A percentile compares a stretch with the other conserved stretches of the same genome.
phyloP scores from a whole-genome alignment of 2,888 invertebrate genomes.

The Meandrusa payeni region DNA sequence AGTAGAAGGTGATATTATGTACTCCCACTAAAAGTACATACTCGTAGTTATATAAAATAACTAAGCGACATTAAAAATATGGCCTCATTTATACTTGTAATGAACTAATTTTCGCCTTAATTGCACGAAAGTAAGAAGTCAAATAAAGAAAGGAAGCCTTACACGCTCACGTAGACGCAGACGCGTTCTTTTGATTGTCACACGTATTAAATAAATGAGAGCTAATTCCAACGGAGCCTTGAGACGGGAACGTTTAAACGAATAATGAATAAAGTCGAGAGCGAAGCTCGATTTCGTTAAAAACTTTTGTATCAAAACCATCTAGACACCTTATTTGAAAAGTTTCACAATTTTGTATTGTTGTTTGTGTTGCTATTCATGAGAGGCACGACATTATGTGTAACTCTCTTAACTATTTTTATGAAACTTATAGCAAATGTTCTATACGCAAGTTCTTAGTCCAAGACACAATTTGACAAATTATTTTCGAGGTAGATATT shows the following conservation, averaged over 20 bases:
- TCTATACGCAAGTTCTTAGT: no score
- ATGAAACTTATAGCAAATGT: no score
- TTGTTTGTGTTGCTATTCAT: slow-evolving; percentile 7
- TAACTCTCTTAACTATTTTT: slow-evolving; percentile 6
- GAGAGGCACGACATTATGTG: not conserved
- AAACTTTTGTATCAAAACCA: not conserved
- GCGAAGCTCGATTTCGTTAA: not conserved
- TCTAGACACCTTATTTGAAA: not conserved
- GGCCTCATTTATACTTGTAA: not conserved
- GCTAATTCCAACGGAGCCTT: slow-evolving; percentile 50
- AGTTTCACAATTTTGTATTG: slow-evolving; percentile 2
- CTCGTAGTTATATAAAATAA: no score
- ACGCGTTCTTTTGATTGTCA: slow-evolving; percentile 50
- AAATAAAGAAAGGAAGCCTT: slow-evolving; percentile 53
- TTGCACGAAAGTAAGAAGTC: slow-evolving; percentile 40
- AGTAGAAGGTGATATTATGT: no score
- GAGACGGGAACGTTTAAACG: slow-evolving; percentile 44
- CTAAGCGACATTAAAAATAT: no score
- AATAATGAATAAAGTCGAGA: slow-evolving; percentile 46
- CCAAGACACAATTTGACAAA: no score
- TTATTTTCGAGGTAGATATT: no score
- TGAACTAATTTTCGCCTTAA: slow-evolving; percentile 1
- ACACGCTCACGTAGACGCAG: slow-evolving; percentile 50
- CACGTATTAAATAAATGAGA: slow-evolving; percentile 64
- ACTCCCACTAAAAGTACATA: no score